Percentiles rank a stretch among this genome's conserved stretches.
These are phyloP conservation scores for Cephus pulcher DNA, from an alignment of 2,888 invertebrate species.

Conservation along the genomic window DNA sequence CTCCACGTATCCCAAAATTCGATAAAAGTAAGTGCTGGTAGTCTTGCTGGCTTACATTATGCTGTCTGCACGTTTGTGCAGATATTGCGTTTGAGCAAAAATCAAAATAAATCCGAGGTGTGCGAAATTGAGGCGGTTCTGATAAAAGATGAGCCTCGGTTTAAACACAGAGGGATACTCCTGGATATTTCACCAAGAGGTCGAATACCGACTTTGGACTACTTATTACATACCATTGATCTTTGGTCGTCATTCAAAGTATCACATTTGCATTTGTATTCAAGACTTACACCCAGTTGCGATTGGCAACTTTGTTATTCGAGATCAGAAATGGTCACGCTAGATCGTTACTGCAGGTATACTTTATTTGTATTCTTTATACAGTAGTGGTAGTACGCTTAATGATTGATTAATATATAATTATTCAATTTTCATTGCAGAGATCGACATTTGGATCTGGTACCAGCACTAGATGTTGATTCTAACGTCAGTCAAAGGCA, in stretches of 20 bases:
- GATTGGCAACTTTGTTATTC: constrained; percentile 68
- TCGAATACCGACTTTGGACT: constrained; percentile 69
- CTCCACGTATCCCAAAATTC: constrained; percentile 68
- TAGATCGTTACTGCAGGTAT: constrained; percentile 70
- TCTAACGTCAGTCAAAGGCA: constrained; percentile 68
- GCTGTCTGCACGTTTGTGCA: constrained; percentile 71
- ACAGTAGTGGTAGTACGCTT: not conserved
- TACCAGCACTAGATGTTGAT: constrained; percentile 71
- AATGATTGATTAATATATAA: not conserved
- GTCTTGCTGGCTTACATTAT: constrained; percentile 70
- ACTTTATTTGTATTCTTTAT: constrained; percentile 8
- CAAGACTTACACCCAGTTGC: constrained; percentile 64
- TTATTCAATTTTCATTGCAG: constrained; percentile 36
- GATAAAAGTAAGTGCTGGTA: constrained; percentile 69
- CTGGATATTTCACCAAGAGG: constrained; percentile 72
- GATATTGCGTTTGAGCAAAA: constrained; percentile 67
- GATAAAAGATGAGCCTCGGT: constrained; percentile 72
- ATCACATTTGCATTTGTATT: constrained; percentile 69
- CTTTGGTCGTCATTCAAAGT: constrained; percentile 69
- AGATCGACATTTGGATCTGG: constrained; percentile 68
- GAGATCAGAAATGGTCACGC: constrained; percentile 69
- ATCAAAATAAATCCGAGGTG: constrained; percentile 48
- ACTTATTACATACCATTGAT: constrained; percentile 68
- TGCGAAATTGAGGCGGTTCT: constrained; percentile 64
- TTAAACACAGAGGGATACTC: constrained; percentile 70